phyloP scores from a whole-genome alignment of 2,797 vertebrate species.

The Myiotriccus ornatus region DNA sequence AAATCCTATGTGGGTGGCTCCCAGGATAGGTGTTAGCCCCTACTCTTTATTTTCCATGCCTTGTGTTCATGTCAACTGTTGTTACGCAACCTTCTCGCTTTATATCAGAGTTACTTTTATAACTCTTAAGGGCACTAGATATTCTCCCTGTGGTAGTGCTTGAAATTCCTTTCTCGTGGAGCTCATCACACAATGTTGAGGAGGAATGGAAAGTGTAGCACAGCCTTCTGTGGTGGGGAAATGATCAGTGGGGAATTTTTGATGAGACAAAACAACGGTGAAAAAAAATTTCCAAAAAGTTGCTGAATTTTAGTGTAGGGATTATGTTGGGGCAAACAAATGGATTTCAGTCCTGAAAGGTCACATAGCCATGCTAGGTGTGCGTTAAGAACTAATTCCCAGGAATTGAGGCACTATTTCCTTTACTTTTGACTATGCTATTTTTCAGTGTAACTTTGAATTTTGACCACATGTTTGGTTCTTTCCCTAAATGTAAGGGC shows the following conservation, averaged over 20 bases:
- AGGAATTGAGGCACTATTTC: background rate
- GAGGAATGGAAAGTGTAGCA: background rate
- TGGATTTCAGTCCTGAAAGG: background rate
- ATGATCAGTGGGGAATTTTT: background rate
- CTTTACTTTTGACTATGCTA: background rate
- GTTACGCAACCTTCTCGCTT: background rate
- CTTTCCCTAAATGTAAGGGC: background rate
- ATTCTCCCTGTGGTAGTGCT: background rate
- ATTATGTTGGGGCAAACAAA: background rate
- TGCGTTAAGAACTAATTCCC: background rate
- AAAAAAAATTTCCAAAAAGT: too few relatives aligned
- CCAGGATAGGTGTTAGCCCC: background rate
- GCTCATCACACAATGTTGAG: background rate
- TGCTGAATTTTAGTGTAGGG: background rate
- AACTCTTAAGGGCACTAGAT: background rate
- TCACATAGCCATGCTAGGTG: fast-evolving
- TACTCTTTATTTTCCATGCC: background rate
- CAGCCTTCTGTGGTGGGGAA: background rate
- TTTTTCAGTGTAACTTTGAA: background rate
- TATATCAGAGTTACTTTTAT: background rate
- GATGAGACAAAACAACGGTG: background rate
- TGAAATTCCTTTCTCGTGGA: background rate
- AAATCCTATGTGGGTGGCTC: background rate
- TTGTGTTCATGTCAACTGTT: background rate
- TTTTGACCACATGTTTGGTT: background rate